Conservation (phyloP, 1,140 invertebrate genomes). For the Coptotermes formosanus region DNA sequence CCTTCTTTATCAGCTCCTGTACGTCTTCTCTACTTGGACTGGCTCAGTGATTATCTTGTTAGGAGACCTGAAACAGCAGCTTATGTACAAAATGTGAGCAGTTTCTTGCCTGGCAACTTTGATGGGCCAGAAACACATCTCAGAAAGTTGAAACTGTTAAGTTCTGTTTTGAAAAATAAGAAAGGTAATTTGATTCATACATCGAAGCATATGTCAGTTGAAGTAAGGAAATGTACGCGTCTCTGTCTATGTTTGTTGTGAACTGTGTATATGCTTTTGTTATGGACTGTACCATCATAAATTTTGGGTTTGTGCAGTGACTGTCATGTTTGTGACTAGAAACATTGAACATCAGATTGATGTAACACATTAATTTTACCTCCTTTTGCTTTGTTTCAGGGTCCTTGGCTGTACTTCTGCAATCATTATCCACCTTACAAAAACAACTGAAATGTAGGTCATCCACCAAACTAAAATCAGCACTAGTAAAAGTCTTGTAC, state of each 20-base stretch:
- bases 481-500: not conserved
- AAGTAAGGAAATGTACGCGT: too few species aligned
- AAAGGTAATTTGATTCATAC: not conserved
- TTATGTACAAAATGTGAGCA: not conserved
- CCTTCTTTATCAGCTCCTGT: not conserved
- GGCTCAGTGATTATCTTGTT: not conserved
- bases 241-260: too few species aligned
- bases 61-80: not conserved
- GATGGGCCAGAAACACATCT: not conserved
- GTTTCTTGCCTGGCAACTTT: not conserved
- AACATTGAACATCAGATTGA: too few species aligned
- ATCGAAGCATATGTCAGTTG: too few species aligned
- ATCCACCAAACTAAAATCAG: not conserved
- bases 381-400: not conserved
- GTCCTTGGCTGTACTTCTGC: not conserved
- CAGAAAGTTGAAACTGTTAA: not conserved
- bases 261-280: too few species aligned
- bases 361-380: too few species aligned
- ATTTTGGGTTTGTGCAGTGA: too few species aligned
- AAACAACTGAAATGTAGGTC: not conserved
- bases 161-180: not conserved
- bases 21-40: constrained; percentile 3
- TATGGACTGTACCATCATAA: too few species aligned
- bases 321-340: too few species aligned
- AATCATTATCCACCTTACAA: not conserved